A percentile compares a stretch with the other conserved stretches of the same genome.
These are phyloP conservation scores for Scaptomyza polygonia DNA, from an alignment of 2,888 invertebrate species.

Conservation along the genomic window DNA sequence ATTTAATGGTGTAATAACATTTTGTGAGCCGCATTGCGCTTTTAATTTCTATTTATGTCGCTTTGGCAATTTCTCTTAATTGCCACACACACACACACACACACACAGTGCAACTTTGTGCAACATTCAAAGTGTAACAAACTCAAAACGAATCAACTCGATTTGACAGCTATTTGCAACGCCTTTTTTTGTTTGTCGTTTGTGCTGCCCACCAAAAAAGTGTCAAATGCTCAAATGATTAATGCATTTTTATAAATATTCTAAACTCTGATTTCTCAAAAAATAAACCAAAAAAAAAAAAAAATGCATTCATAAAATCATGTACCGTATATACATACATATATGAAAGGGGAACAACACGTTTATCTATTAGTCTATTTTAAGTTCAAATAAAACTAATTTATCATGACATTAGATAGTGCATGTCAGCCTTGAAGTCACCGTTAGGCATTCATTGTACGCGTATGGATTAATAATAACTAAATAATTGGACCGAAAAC, in stretches of 20 bases:
- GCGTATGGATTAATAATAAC: conserved; percentile 33
- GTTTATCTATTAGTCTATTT: conserved; percentile 57
- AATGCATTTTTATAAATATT: conserved; percentile 43
- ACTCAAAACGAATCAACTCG: conserved; percentile 2
- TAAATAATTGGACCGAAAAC: conserved; percentile 64
- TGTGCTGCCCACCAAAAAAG: conserved; percentile 47
- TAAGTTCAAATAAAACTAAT: conserved; percentile 70
- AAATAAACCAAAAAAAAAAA: too few relatives aligned
- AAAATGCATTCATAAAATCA: neutral
- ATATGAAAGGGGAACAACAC: conserved; percentile 67
- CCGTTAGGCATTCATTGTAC: conserved; percentile 16
- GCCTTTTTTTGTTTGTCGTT: conserved; percentile 57
- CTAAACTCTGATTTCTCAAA: conserved; percentile 22
- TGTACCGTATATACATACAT: too few relatives aligned
- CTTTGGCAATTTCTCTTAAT: conserved; percentile 65
- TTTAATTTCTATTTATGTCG: conserved; percentile 76
- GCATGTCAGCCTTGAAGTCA: conserved; percentile 64
- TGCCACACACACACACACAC: conserved; percentile 29
- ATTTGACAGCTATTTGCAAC: conserved; percentile 51
- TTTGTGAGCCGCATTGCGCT: conserved; percentile 63
- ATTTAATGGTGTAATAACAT: conserved; percentile 80
- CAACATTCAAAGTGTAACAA: conserved; percentile 23
- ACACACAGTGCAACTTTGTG: conserved; percentile 31
- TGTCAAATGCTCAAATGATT: conserved; percentile 69
- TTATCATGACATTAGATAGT: conserved; percentile 75